Percentiles rank a stretch among this genome's conserved stretches.
Evolutionary conservation across 2,797 vertebrate species (phyloP).

Genomic region (Pipistrellus kuhlii): DNA sequence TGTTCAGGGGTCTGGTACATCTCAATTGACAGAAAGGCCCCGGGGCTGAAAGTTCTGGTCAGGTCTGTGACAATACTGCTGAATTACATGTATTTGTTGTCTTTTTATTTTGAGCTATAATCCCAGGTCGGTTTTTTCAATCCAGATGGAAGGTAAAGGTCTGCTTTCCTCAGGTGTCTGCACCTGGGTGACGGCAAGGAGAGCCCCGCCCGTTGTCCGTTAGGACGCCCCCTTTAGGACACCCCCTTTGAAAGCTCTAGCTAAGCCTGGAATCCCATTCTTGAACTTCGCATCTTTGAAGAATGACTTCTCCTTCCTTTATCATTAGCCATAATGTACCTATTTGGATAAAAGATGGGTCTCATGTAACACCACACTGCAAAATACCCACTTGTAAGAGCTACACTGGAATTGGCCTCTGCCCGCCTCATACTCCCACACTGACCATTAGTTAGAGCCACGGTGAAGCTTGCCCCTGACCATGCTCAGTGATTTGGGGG

Average conservation of each 20-base stretch:
- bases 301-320: neutral
- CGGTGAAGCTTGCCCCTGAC: neutral
- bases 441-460: neutral
- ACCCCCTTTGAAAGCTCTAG: neutral
- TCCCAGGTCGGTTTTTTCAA: neutral
- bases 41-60: neutral
- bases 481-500: neutral
- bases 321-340: no score
- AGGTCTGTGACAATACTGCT: neutral
- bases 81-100: neutral
- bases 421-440: no score
- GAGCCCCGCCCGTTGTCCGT: neutral
- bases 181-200: neutral
- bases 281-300: neutral
- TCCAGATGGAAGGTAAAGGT: neutral
- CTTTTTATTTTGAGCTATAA: neutral
- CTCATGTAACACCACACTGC: no score
- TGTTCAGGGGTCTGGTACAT: neutral
- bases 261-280: neutral
- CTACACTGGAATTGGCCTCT: no score
- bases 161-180: neutral
- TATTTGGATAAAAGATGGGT: no score
- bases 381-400: no score
- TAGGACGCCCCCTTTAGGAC: neutral
- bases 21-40: neutral